These are phyloP conservation scores for Hydrophis major DNA, from an alignment of 2,797 vertebrate genomes.

Conservation along the genomic window DNA sequence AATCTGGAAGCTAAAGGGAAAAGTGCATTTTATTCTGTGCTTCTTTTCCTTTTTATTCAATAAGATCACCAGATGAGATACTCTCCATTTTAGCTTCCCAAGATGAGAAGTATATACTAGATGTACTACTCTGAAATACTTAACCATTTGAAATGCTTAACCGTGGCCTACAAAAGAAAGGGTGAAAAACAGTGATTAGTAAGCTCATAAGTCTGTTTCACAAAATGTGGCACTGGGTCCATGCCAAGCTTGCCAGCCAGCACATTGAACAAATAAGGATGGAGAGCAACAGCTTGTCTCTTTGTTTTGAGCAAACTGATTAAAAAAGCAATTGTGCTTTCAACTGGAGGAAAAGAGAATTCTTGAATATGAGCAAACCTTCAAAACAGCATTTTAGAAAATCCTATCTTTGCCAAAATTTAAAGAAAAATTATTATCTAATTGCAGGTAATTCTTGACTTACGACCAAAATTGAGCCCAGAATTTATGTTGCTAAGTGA, in stretches of 20 bases:
- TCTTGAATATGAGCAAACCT: background rate
- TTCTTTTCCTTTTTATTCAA: background rate
- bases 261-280: background rate
- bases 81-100: background rate
- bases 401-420: background rate
- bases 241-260: background rate
- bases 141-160: background rate
- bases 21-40: background rate
- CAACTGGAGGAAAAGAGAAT: background rate
- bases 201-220: background rate
- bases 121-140: background rate
- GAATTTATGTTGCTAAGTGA: too few relatives aligned
- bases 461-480: too few relatives aligned
- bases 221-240: background rate
- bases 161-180: background rate
- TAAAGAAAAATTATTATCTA: background rate
- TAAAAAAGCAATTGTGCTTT: background rate
- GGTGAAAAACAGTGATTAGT: background rate
- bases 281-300: background rate
- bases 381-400: background rate
- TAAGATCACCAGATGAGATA: background rate
- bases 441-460: background rate
- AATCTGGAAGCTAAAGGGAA: background rate
- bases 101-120: background rate
- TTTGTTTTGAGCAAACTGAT: background rate